Percentiles rank a stretch among this genome's conserved stretches.
Evolutionary conservation across 2,113 vertebrate genomes (phyloP).

Genomic region (Neolamprologus kungweensis): DNA sequence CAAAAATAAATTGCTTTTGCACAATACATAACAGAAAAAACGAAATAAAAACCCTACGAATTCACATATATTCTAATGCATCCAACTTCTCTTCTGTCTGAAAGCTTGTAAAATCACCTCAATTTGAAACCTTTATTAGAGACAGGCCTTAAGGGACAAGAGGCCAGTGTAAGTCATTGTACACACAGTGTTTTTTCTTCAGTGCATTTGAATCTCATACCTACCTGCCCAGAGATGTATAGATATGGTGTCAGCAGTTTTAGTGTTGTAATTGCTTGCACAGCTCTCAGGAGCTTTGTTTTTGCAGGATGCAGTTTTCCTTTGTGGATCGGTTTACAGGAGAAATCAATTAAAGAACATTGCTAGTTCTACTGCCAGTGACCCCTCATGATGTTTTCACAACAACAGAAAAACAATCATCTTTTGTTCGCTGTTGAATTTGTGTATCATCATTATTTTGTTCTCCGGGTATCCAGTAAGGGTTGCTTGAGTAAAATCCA

Average conservation of each 20-base stretch:
- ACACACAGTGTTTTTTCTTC: neutral
- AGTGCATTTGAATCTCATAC: neutral
- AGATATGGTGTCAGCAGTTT: conserved; percentile 5
- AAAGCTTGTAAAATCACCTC: neutral
- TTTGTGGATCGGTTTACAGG: neutral
- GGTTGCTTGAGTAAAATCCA: neutral
- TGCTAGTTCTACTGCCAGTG: neutral
- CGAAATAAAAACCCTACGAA: rapidly evolving
- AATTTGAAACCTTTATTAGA: neutral
- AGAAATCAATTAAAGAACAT: conserved; percentile 8
- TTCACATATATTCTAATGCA: neutral
- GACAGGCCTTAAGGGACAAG: neutral
- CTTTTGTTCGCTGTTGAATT: neutral
- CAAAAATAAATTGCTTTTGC: neutral
- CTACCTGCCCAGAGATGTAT: neutral
- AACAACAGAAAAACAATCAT: neutral
- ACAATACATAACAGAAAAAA: neutral
- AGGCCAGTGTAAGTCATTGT: neutral
- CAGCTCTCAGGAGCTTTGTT: conserved; percentile 24
- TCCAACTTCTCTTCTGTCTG: neutral
- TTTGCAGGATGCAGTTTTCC: conserved; percentile 4
- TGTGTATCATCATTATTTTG: neutral
- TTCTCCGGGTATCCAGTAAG: neutral
- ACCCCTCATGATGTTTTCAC: neutral
- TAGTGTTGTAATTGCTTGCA: neutral